Evolutionary conservation across 2,888 invertebrate genomes (phyloP), one percentile per base, ranked within the genome.

Genomic region (Tachystola acroxantha): DNA sequence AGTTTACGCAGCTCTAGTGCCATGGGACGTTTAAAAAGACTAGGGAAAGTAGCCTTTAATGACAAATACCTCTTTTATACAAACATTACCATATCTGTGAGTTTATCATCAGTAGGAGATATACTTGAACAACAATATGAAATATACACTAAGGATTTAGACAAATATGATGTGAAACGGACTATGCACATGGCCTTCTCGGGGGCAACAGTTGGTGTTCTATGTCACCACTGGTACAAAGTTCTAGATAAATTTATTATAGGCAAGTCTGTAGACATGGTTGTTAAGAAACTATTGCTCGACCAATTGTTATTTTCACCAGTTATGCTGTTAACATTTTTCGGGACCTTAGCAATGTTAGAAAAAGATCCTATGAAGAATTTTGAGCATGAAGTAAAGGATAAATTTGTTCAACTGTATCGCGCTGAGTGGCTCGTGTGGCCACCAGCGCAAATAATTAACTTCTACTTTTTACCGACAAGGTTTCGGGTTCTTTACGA

Each of bases 391-490:
- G 95, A 96, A 76, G 86, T 95, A 7, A 89, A 85, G 50, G 80
- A 89, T 11, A 97, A 97, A 73, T 95, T 94, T 28, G 81, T 90
- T 64, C 90, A 89, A 47, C 77, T 98, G 16, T 97, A 96, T 64
- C 80, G 90, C 10, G 96, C 96, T 0, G 98, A 98, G 69, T 97
- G 96, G 95, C 78, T 95, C 45, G 91, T 98, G 4, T 98, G 98
- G 97, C 97, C 98, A 0, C 94, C 95, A 0, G 97, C 97, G 0
- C 98, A 98, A 76, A 82, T 96, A 27, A 88, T 98, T 13, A 98
- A 98, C 75, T 98, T 98, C 76, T 96, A 93, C 68, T 91, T 94
- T 63, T 74, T 98, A 50, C 96, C 97, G 2, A 91, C 93, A 6
- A 91, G 89, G 56, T 97, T 91, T 72, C 89, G 98, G 58, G 95